Base-by-base conservation (phyloP, 37 sponge, comb jelly and placozoan species). In the Mnemiopsis leidyi region DNA sequence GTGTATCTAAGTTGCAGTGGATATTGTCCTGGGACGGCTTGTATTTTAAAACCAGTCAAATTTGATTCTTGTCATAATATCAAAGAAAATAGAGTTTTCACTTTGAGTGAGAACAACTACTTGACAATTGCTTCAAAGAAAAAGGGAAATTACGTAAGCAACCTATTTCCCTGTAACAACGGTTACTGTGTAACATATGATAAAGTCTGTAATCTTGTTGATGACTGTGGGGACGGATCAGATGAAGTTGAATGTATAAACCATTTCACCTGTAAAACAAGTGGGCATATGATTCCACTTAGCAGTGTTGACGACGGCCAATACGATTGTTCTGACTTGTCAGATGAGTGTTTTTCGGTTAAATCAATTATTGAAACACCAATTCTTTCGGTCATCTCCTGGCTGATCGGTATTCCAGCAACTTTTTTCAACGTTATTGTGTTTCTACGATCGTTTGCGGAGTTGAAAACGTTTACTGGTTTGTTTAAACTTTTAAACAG, bases 1-100 rank as follows among this genome's bases (percentile, higher is more conserved):
- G 82, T 79, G 33, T 79, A 79, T 23, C 82, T 79, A 7, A 79
- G 82, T 33, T 79, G 82, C 37, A 79, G 38, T 33, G 82, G 38
- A 36, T 18, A 7, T 23, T 79, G 82, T 32, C 5, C 23, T 23
- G 36, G 34, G 1, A 36, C 37, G 23, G 0, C 82, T 32, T 79
- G 82, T 23, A 79, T 79, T 16, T 20, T 79, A 1, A 79, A 32
- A 3, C 37, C 35, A 0, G 82, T 79, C 9, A 79, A 79, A 13
- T 35, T 36, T 33, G 38, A 30, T 23, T 79, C 82, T 23, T 79
- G 82, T 35, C 37, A 79, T 21, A 79, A 79, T 33, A 36, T 79
- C 37, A 79, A 79, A 7, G 29, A 79, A 2, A 21, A 69, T 25
- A 79, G 37, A 9, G 82, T 79, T 9, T 79, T 36, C 82, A 79